Percentiles rank a stretch among this genome's conserved stretches.
Evolutionary conservation across 2,888 invertebrate genomes (phyloP).

Genomic region (Aquatica leii): DNA sequence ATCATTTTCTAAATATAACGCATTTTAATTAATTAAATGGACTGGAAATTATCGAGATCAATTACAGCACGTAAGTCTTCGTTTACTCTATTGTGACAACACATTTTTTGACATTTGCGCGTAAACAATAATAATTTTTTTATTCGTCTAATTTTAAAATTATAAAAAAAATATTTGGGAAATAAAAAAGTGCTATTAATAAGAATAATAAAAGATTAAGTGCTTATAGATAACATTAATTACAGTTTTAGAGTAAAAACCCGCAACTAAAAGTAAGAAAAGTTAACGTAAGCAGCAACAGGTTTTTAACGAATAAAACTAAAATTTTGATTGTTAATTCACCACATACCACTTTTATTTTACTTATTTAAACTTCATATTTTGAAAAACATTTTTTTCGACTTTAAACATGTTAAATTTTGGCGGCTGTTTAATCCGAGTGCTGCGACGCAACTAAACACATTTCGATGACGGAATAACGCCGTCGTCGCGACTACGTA

Average conservation of each 20-base stretch:
- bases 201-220: too few species aligned
- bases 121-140: conserved; percentile 1
- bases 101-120: conserved; percentile 12
- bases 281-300: conserved; percentile 1
- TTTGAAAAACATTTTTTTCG: conserved; percentile 17
- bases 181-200: too few species aligned
- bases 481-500: conserved; percentile 32
- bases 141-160: too few species aligned
- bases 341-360: neutral
- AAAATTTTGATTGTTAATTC: too few species aligned
- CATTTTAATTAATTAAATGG: conserved; percentile 32
- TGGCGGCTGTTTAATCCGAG: conserved; percentile 44
- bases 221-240: too few species aligned
- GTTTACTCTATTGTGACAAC: conserved; percentile 19
- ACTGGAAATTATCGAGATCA: conserved; percentile 21
- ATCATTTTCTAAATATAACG: conserved; percentile 31
- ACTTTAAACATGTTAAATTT: conserved; percentile 35
- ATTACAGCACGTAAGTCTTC: conserved; percentile 24
- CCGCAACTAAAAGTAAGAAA: neutral
- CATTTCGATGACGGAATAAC: conserved; percentile 36
- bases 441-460: conserved; percentile 44
- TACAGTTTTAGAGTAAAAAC: neutral
- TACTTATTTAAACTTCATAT: neutral
- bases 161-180: too few species aligned
- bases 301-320: neutral